A percentile compares a stretch with the other conserved stretches of the same genome.
Conservation (phyloP, 2,113 vertebrate species). For the Anthoscopus minutus region DNA sequence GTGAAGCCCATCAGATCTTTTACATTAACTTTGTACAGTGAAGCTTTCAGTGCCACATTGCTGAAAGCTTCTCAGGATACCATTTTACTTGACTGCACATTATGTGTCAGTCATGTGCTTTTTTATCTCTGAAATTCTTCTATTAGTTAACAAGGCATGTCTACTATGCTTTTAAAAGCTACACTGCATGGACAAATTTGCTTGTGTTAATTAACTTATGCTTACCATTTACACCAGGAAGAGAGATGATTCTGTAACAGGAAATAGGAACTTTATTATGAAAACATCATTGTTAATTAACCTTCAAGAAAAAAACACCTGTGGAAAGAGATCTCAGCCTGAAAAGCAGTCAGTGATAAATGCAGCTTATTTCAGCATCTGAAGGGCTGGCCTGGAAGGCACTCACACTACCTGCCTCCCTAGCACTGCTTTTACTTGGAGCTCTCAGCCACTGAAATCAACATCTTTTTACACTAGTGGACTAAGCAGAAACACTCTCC, state of each 20-base stretch:
- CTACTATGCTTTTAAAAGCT: constrained; percentile 22
- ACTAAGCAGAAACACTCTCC: background rate
- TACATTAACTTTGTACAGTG: background rate
- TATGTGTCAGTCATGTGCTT: constrained; percentile 33
- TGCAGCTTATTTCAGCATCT: background rate
- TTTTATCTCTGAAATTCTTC: constrained; percentile 29
- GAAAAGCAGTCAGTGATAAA: background rate
- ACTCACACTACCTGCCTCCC: background rate
- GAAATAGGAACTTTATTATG: background rate
- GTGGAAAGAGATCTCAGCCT: background rate
- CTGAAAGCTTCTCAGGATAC: constrained; percentile 17
- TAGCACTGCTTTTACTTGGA: background rate
- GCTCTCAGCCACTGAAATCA: background rate
- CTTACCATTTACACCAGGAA: background rate
- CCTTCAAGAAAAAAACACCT: background rate
- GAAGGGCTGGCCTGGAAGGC: background rate
- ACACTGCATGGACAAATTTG: background rate
- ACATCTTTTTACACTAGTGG: background rate
- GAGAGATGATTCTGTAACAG: background rate
- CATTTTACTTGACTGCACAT: background rate
- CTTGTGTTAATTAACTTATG: background rate
- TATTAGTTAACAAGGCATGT: constrained; percentile 16
- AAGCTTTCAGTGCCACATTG: background rate
- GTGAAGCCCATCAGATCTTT: constrained; percentile 35
- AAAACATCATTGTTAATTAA: background rate